A percentile compares a stretch with the other conserved stretches of the same genome.
phyloP scores from a whole-genome alignment of 2,888 invertebrate species.

The Gerris lacustris region DNA sequence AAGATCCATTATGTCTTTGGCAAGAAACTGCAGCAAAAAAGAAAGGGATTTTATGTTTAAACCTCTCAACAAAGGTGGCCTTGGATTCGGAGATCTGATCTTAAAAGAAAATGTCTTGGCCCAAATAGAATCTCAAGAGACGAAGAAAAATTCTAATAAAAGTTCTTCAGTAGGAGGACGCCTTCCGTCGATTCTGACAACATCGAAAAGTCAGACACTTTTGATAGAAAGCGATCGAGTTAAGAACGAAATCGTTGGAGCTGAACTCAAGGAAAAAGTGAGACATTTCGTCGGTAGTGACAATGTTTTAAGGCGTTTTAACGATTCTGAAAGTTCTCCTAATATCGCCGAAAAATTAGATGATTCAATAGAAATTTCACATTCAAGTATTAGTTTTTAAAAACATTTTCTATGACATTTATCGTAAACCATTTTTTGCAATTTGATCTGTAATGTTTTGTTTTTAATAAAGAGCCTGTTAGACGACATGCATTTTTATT shows the following conservation, averaged over 20 bases:
- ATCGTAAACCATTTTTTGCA: too few relatives aligned
- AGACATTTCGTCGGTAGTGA: background rate
- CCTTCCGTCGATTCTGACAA: background rate
- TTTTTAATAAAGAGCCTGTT: too few relatives aligned
- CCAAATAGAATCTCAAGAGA: background rate
- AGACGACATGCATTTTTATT: too few relatives aligned
- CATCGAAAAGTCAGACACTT: background rate
- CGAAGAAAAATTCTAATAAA: background rate
- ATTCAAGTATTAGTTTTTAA: too few relatives aligned
- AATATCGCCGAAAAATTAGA: too few relatives aligned
- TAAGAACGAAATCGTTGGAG: background rate
- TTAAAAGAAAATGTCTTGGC: background rate
- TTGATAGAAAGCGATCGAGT: background rate
- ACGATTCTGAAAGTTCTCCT: too few relatives aligned
- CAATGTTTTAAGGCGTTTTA: background rate
- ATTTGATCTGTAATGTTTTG: too few relatives aligned
- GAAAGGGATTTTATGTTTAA: constrained; percentile 18
- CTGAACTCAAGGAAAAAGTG: background rate
- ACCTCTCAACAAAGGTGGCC: constrained; percentile 15
- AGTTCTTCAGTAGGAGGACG: background rate
- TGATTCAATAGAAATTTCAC: too few relatives aligned
- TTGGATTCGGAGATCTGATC: constrained; percentile 18
- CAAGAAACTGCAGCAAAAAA: constrained; percentile 10
- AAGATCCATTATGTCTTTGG: constrained; percentile 14
- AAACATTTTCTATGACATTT: too few relatives aligned